phyloP scores from a whole-genome alignment of 1,140 invertebrate species.

The Mamestra configurata region DNA sequence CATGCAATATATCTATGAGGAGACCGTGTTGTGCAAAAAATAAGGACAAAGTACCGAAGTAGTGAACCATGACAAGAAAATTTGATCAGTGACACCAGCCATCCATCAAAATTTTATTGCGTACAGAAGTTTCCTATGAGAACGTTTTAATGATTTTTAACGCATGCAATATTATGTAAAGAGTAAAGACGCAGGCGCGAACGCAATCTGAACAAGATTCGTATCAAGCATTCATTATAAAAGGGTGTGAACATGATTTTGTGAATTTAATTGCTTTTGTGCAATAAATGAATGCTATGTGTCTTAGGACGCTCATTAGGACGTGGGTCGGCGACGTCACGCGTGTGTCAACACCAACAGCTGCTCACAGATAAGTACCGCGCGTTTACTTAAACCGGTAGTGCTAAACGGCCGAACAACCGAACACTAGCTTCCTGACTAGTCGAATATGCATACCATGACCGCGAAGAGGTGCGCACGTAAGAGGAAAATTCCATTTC shows the following conservation, averaged over 20 bases:
- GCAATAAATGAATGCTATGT: neutral
- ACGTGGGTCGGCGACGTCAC: constrained; percentile 25
- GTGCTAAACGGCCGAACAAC: constrained; percentile 36
- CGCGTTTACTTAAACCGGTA: constrained; percentile 46
- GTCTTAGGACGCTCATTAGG: constrained; percentile 14
- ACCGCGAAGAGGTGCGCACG: neutral
- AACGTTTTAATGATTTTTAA: constrained; percentile 24
- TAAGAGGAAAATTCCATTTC: constrained; percentile 32
- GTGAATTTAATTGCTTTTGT: neutral
- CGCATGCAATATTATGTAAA: constrained; percentile 18
- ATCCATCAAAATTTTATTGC: constrained; percentile 45
- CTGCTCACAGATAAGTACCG: constrained; percentile 49
- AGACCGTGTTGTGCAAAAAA: neutral
- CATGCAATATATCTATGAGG: neutral
- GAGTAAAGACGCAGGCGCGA: neutral
- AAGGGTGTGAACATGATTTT: neutral
- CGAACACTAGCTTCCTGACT: constrained; percentile 39
- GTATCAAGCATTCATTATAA: neutral
- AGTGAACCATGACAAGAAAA: neutral
- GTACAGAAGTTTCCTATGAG: constrained; percentile 26
- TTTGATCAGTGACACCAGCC: constrained; percentile 34
- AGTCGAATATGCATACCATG: constrained; percentile 34
- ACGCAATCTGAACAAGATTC: neutral
- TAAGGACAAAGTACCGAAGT: neutral
- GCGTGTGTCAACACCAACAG: constrained; percentile 52